Evolutionary conservation across 2,113 vertebrate species (phyloP), one percentile per base, ranked within the genome.

Genomic region (Sinocyclocheilus anshuiensis): DNA sequence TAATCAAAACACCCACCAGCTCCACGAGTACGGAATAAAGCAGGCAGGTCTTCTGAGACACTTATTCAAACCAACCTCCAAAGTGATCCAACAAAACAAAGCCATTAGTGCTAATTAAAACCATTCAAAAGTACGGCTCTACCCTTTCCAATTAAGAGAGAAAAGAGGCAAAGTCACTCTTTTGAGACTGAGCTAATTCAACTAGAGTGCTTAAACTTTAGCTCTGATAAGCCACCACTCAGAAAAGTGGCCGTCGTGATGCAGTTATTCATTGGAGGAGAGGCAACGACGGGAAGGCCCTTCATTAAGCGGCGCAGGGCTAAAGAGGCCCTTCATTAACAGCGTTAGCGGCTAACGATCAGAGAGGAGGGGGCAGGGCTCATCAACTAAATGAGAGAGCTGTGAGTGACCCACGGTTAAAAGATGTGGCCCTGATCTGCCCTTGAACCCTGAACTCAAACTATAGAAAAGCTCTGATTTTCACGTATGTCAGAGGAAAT

Each of bases 61-160:
- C 72, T 42, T 53, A 69, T 81, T 86, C 65, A 87, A 78, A n/a
- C 77, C 69, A 84, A 83, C 81, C 81, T 72, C 69, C 76, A 79
- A 63, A 83, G 76, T 75, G 63, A 72, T 79, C 71, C 65, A 65
- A 77, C 87, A 91, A 89, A 89, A 88, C 84, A 85, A 84, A 86
- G 85, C 15, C 80, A 84, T 88, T 90, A 81, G 81, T 39, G 65
- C 79, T 89, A 87, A 89, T 87, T 87, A 91, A 89, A 88, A 48
- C 53, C 79, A 69, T 85, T 88, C 33, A 45, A 80, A 84, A 90
- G 86, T 78, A 55, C 18, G 9, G 75, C 77, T 84, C 86, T 63
- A 61, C 61, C 42, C 80, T 74, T 86, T 83, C 84, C 78, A 90
- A 79, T 88, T 89, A 86, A 77, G 69, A 76, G 26, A 29, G 75